Percentiles rank a stretch among this genome's conserved stretches.
Evolutionary conservation across 2,888 invertebrate species (phyloP).

Genomic region (Tortrix viridana): DNA sequence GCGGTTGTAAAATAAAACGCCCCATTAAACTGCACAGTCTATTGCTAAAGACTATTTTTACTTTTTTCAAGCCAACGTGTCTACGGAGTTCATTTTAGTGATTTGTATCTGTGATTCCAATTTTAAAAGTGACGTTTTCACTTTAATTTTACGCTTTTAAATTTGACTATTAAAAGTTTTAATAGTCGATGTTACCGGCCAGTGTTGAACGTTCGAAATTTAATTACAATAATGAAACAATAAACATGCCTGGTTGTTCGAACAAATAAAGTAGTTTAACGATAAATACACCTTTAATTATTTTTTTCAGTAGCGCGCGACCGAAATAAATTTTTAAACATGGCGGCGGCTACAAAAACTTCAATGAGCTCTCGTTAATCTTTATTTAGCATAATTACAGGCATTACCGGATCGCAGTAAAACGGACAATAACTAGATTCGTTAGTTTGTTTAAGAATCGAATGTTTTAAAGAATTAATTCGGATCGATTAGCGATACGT

Average conservation of each 20-base stretch:
- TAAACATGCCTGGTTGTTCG: slow-evolving; percentile 10
- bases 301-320: slow-evolving; percentile 32
- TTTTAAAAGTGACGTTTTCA: slow-evolving; percentile 1
- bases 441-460: slow-evolving; percentile 56
- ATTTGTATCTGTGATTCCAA: slow-evolving; percentile 29
- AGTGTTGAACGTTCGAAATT: slow-evolving; percentile 15
- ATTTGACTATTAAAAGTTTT: too few relatives aligned
- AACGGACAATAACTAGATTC: slow-evolving; percentile 47
- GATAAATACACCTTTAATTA: slow-evolving; percentile 24
- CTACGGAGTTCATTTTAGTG: slow-evolving; percentile 19
- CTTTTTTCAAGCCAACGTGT: slow-evolving; percentile 30
- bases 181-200: slow-evolving; percentile 4
- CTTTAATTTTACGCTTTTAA: too few relatives aligned
- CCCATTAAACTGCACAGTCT: slow-evolving; percentile 37
- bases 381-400: slow-evolving; percentile 34
- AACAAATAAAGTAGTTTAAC: slow-evolving; percentile 26
- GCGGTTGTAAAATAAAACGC: slow-evolving; percentile 35
- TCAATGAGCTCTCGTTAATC: slow-evolving; percentile 34
- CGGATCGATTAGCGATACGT: slow-evolving; percentile 59
- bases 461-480: slow-evolving; percentile 54
- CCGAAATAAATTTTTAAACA: slow-evolving; percentile 27
- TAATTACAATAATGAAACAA: slow-evolving; percentile 27
- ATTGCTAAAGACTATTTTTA: slow-evolving; percentile 36
- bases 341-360: slow-evolving; percentile 33
- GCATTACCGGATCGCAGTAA: slow-evolving; percentile 31